Conservation (phyloP, 2,797 vertebrate species). For the Sebastes itinus region DNA sequence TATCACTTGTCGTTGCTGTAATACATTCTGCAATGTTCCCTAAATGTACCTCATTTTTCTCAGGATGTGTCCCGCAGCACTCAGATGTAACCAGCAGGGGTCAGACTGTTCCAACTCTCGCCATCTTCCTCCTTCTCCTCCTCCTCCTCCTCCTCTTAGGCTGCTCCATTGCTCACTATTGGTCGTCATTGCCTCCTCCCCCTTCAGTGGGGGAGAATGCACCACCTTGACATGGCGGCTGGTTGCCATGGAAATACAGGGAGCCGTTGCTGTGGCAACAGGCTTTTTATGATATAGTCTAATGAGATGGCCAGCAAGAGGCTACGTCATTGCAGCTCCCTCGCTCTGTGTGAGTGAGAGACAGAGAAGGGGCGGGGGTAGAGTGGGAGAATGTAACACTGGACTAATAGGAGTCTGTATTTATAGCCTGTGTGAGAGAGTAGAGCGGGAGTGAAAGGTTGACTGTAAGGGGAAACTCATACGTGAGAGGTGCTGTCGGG, state of each 20-base stretch:
- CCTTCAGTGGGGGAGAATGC: constrained; percentile 51
- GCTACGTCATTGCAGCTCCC: constrained; percentile 74
- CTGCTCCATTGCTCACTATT: constrained; percentile 45
- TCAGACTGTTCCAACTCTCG: constrained; percentile 47
- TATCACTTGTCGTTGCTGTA: not conserved
- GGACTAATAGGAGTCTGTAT: constrained; percentile 70
- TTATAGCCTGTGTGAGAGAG: constrained; percentile 62
- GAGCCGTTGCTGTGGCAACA: constrained; percentile 76
- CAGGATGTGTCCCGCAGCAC: constrained; percentile 67
- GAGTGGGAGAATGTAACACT: constrained; percentile 71
- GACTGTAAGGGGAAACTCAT: constrained; percentile 30
- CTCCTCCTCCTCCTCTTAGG: not conserved
- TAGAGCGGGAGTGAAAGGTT: constrained; percentile 52
- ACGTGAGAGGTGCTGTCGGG: not conserved
- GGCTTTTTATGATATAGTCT: constrained; percentile 78
- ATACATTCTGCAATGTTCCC: not conserved
- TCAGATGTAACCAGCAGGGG: constrained; percentile 77
- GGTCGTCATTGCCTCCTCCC: constrained; percentile 54
- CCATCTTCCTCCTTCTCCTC: constrained; percentile 10
- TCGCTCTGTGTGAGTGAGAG: constrained; percentile 37
- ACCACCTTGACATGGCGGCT: constrained; percentile 69
- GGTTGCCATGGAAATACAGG: constrained; percentile 76
- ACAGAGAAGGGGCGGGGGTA: constrained; percentile 38
- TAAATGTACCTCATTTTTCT: not conserved
- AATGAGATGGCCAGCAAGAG: constrained; percentile 68